Evolutionary conservation across 2,113 vertebrate genomes (phyloP).

Genomic region (human): GRCh38 chr19:18205001-18205500

Average conservation of each 20-base stretch:
- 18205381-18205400: neutral
- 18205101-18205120: neutral
- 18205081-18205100: neutral
- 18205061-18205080: neutral
- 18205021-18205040: neutral
- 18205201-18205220: neutral
- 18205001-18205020: neutral
- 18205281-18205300: constrained; percentile 55
- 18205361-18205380: neutral
- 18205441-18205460: neutral
- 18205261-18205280: neutral
- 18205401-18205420: neutral
- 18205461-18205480: neutral
- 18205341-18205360: neutral
- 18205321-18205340: constrained; percentile 53
- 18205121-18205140: neutral
- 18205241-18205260: neutral
- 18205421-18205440: neutral
- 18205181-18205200: neutral
- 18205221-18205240: neutral
- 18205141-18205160: no score
- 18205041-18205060: neutral
- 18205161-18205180: neutral
- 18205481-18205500: neutral
- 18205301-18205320: constrained; percentile 38